Evolutionary conservation across 2,113 vertebrate species (phyloP), one percentile per base, ranked within the genome.

Genomic region (Oophaga pumilio): DNA sequence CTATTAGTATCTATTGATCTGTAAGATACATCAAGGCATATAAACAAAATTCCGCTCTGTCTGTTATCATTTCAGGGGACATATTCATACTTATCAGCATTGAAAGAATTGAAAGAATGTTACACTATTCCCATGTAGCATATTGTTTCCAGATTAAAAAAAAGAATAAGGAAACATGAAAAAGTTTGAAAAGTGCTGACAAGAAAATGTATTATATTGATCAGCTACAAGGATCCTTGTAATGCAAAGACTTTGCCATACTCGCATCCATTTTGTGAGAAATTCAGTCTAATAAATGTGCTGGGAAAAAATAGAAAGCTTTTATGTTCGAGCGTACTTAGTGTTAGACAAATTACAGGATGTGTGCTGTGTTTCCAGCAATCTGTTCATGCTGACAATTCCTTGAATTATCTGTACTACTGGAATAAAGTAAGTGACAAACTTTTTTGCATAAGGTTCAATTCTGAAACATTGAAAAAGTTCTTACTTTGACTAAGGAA

Each of bases 1-100:
- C 28, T 22, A 83, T 69, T 83, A 83, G 81, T 83, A 69, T 83
- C 62, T 83, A 83, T 83, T 83, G 62, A 83, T 68, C n/a, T 68
- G 49, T 68, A 53, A n/a, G 81, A 69, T 69, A 69, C 22, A 83
- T 69, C 49, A 83, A 66, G 13, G 62, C 43, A 2, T 28, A 69
- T 18, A 66, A n/a, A 69, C n/a, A 69, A n/a, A 53, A 50, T 28
- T 83, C 81, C 0, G 2, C 80, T 82, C 22, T 11, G 15, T 80
- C 77, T 80, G 56, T 49, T 24, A 24, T 53, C n/a, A 83, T 26
- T 66, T 14, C 28, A 8, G 9, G 26, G 43, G 57, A 60, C 49
- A 53, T 77, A 10, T 56, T 77, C 7, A 69, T 69, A 82, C 28
- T 24, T 86, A 62, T 78, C 59, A 69, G 20, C 33, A 69, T 50